Percentiles rank a stretch among this genome's conserved stretches.
These are phyloP conservation scores for Craterocephalus amniculus DNA, from an alignment of 2,797 vertebrate species.

Conservation along the genomic window DNA sequence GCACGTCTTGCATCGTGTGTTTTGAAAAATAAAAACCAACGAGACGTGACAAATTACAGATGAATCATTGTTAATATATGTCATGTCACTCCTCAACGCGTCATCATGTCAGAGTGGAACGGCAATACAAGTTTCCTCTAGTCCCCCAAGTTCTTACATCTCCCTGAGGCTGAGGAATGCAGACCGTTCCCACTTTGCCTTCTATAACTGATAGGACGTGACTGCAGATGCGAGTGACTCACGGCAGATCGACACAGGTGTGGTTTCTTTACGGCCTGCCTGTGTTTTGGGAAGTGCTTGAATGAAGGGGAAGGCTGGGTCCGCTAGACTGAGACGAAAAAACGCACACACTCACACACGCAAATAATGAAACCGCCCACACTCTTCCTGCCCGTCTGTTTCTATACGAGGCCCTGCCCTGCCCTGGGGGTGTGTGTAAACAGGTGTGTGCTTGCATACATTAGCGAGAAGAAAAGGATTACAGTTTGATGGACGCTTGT, in stretches of 20 bases:
- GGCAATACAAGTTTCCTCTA: conserved; percentile 61
- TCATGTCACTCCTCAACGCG: conserved; percentile 32
- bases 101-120: conserved; percentile 24
- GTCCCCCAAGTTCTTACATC: conserved; percentile 37
- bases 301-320: conserved; percentile 48
- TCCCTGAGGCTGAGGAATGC: conserved; percentile 61
- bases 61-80: conserved; percentile 45
- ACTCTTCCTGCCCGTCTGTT: conserved; percentile 47
- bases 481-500: conserved; percentile 60
- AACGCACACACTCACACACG: conserved; percentile 17
- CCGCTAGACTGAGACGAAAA: conserved; percentile 48
- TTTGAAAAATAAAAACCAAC: conserved; percentile 23
- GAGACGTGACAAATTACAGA: conserved; percentile 26
- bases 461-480: conserved; percentile 58
- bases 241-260: conserved; percentile 59
- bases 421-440: conserved; percentile 66
- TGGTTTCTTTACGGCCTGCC: conserved; percentile 64
- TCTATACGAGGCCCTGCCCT: conserved; percentile 70
- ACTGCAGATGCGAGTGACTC: conserved; percentile 62
- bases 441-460: conserved; percentile 67
- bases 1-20: not conserved
- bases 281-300: conserved; percentile 58
- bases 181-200: conserved; percentile 63
- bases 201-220: conserved; percentile 56
- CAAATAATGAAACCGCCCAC: conserved; percentile 57